Evolutionary conservation across 2,888 invertebrate genomes (phyloP).

Genomic region (Lithophane leautieri): DNA sequence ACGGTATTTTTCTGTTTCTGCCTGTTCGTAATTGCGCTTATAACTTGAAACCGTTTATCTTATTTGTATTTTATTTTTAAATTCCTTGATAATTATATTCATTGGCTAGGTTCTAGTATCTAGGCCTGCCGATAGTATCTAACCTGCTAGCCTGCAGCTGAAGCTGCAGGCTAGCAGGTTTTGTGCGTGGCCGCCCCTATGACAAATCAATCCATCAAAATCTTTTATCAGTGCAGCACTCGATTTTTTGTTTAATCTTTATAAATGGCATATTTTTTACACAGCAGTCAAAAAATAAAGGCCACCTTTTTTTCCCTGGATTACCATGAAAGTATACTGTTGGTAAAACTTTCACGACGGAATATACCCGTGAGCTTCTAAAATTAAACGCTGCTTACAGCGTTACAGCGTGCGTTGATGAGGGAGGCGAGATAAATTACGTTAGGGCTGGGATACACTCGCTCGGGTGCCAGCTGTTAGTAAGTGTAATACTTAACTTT

Average conservation of each 20-base stretch:
- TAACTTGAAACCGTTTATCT: not conserved
- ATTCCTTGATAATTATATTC: not conserved
- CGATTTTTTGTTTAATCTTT: slow-evolving; percentile 1
- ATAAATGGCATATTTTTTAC: not conserved
- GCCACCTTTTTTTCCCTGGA: slow-evolving; percentile 25
- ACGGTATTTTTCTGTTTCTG: not conserved
- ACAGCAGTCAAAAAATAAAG: slow-evolving; percentile 16
- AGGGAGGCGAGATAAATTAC: slow-evolving; percentile 54
- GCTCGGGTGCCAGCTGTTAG: not conserved
- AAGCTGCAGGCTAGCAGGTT: too few species aligned
- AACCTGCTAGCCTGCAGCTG: too few species aligned
- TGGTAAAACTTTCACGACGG: slow-evolving; percentile 54
- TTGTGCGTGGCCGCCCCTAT: not conserved
- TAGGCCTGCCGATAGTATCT: too few species aligned
- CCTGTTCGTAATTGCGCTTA: not conserved
- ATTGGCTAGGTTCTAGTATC: not conserved
- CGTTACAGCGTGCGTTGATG: slow-evolving; percentile 58
- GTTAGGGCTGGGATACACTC: slow-evolving; percentile 40
- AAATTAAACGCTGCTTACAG: slow-evolving; percentile 64
- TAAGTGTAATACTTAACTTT: not conserved
- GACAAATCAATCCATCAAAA: not conserved
- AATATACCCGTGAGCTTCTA: slow-evolving; percentile 55
- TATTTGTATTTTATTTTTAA: not conserved
- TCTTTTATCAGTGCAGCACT: not conserved
- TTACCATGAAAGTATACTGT: slow-evolving; percentile 44